Conservation (phyloP, 2,113 vertebrate species). For the Myrmecobius fasciatus region DNA sequence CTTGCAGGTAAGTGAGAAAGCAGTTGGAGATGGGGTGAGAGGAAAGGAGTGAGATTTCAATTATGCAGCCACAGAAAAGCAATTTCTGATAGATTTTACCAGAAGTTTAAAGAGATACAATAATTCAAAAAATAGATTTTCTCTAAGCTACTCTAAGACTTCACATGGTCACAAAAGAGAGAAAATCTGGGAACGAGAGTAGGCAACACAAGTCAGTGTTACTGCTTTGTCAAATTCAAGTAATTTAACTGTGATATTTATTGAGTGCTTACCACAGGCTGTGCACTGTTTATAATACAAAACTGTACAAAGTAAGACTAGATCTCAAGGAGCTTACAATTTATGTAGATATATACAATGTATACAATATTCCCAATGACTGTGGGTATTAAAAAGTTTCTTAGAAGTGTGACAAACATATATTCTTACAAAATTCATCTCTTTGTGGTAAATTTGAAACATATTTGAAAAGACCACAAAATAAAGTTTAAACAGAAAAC, state of each 20-base stretch:
- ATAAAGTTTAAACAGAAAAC: neutral
- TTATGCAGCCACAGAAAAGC: neutral
- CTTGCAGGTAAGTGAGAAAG: neutral
- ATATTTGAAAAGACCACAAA: neutral
- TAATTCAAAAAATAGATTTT: neutral
- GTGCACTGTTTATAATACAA: neutral
- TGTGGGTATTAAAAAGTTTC: neutral
- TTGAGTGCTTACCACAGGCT: neutral
- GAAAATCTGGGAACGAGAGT: neutral
- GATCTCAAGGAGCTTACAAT: neutral
- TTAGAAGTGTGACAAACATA: neutral
- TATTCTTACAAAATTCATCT: neutral
- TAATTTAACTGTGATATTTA: neutral
- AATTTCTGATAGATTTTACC: neutral
- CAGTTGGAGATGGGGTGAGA: neutral
- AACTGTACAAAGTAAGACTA: neutral
- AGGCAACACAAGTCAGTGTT: neutral
- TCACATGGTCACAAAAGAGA: neutral
- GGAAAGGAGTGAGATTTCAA: neutral
- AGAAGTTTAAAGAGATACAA: neutral
- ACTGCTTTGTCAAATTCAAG: neutral
- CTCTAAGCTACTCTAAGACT: neutral
- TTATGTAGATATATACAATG: neutral
- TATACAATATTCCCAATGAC: neutral
- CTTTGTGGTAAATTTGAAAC: neutral